Evolutionary conservation across 2,113 vertebrate species (phyloP).

Genomic region (Pipra filicauda): DNA sequence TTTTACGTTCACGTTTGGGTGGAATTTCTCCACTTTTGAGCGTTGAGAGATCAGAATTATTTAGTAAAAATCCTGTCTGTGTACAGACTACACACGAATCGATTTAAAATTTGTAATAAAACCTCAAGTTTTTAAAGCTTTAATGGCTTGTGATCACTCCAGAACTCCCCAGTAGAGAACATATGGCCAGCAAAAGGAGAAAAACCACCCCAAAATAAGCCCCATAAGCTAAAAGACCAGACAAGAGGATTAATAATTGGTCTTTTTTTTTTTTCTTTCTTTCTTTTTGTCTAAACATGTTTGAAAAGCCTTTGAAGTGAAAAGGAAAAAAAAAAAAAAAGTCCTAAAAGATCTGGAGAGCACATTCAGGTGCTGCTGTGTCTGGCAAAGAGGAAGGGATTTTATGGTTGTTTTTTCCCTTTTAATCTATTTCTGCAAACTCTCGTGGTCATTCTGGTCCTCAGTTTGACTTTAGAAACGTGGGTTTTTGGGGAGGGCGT

Average conservation of each 20-base stretch:
- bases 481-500: background rate
- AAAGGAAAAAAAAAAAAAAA: background rate
- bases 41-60: background rate
- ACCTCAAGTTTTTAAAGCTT: background rate
- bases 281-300: conserved; percentile 29
- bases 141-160: background rate
- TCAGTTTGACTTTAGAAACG: background rate
- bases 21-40: background rate
- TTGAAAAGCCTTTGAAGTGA: conserved; percentile 40
- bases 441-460: background rate
- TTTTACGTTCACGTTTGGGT: background rate
- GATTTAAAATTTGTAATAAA: background rate
- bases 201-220: background rate
- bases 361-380: background rate
- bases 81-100: accelerated
- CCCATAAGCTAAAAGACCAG: background rate
- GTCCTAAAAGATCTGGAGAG: background rate
- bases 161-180: background rate
- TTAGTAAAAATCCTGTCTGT: background rate
- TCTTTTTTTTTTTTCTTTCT: background rate
- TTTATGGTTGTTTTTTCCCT: accelerated
- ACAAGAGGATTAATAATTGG: background rate
- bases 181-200: background rate
- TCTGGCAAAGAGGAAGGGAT: background rate
- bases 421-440: background rate